Evolutionary conservation across 2,888 invertebrate genomes (phyloP).

Genomic region (Dyspetes luteomarginatus): DNA sequence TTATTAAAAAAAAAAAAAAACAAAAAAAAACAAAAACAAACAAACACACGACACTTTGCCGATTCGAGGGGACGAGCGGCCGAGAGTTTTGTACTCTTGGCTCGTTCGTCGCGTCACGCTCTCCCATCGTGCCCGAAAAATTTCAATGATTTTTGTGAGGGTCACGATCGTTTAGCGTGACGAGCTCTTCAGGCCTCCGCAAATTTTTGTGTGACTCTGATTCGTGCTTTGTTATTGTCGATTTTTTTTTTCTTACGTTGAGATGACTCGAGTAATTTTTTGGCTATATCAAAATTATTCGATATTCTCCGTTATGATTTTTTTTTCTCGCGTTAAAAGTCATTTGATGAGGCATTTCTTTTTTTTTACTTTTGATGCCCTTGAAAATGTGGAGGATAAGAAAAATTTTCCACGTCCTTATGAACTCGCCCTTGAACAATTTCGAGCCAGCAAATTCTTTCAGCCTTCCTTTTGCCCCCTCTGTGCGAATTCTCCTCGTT

Average conservation of each 20-base stretch:
- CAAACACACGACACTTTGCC: conserved; percentile 72
- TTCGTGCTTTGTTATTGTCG: conserved; percentile 41
- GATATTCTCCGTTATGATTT: conserved; percentile 38
- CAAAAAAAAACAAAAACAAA: conserved; percentile 70
- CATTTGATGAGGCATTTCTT: neutral
- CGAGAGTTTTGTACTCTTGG: conserved; percentile 48
- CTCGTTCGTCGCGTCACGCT: conserved; percentile 43
- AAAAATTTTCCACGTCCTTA: neutral
- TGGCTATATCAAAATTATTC: conserved; percentile 17
- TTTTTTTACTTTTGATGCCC: conserved; percentile 17
- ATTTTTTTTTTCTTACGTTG: conserved; percentile 3
- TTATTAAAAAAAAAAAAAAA: conserved; percentile 61
- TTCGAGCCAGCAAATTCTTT: conserved; percentile 1
- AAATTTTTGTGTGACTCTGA: conserved; percentile 23
- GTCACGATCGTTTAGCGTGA: conserved; percentile 27
- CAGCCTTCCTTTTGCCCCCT: neutral
- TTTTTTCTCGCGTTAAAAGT: conserved; percentile 10
- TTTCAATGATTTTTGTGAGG: neutral
- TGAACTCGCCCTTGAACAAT: conserved; percentile 1
- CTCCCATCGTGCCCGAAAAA: neutral
- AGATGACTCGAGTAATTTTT: conserved; percentile 1
- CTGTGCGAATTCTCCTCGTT: conserved; percentile 8
- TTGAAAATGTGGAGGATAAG: conserved; percentile 30
- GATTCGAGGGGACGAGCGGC: conserved; percentile 51
- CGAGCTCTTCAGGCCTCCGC: conserved; percentile 14